A percentile compares a stretch with the other conserved stretches of the same genome.
These are phyloP conservation scores for Chaitophorus viminalis DNA, from an alignment of 2,888 invertebrate genomes.

Conservation along the genomic window DNA sequence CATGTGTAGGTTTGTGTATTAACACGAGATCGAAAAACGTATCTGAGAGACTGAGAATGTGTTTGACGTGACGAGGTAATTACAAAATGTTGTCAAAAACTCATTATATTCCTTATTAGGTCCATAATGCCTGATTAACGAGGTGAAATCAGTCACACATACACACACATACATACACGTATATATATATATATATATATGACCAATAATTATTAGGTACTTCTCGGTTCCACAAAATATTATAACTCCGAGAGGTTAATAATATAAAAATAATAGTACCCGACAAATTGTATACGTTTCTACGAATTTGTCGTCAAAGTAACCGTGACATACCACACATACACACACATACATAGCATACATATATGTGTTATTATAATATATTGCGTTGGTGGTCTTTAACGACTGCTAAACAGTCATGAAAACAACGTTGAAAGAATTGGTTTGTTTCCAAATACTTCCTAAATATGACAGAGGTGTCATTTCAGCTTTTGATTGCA, in stretches of 20 bases:
- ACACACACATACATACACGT: background rate
- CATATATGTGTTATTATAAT: too few species aligned
- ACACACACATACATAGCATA: too few species aligned
- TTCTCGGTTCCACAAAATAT: background rate
- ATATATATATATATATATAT: too few species aligned
- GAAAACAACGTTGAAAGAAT: too few species aligned
- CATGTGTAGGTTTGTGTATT: too few species aligned
- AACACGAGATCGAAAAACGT: background rate
- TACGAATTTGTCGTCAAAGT: background rate
- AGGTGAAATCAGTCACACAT: background rate
- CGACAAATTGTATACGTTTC: background rate
- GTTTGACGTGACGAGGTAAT: constrained; percentile 33
- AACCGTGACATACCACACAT: too few species aligned
- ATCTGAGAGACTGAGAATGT: constrained; percentile 9
- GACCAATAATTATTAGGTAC: background rate
- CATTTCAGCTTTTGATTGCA: too few species aligned
- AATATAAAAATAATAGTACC: background rate
- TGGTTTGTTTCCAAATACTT: too few species aligned
- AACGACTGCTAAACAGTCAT: too few species aligned
- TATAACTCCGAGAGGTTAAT: background rate
- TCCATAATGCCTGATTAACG: background rate
- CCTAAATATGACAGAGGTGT: too few species aligned
- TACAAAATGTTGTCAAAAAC: constrained; percentile 6
- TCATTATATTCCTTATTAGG: constrained; percentile 21
- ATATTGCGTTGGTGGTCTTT: too few species aligned